Evolutionary conservation across 35 echinoderm and acorn worm genomes (phyloP), one percentile per base, ranked within the genome.

Genomic region (Apostichopus californicus): DNA sequence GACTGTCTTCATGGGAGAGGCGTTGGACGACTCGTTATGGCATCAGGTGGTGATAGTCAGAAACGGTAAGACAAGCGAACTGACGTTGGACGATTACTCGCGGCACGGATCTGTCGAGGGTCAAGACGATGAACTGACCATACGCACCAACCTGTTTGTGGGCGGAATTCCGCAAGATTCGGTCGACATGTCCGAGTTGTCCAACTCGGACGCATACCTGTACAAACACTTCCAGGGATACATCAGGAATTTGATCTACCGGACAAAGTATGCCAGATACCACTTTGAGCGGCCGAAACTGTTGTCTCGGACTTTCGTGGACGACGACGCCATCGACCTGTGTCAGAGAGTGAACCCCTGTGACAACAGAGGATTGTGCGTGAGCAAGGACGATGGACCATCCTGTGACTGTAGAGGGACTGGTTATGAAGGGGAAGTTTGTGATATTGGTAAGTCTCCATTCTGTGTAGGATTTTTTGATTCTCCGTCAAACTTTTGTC

Each of bases 301-400:
- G 2, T 81, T 98, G 17, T n/a, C 59, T 9, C 52, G 87, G 9
- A 66, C 66, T 6, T 59, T 59, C 6, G 90, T 92, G 10, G 52
- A 56, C 5, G 96, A 98, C 72, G 92, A 93, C 57, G 70, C 94
- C 54, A 73, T 84, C 13, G 96, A 98, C 92, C 65, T 95, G 14
- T 98, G 96, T 90, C 78, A 90, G 59, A 93, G 89, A 52, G 90
- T 90, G 65, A 92, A 98, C 57, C 91, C 89, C 0, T 98, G 96
- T 87, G 14, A 61, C 18, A 95, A 98, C 86, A 71, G 83, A 12
- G 96, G 96, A 0, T 53, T 98, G 64, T 98, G 96, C 68, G 79
- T 95, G 14, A 98, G 96, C 83, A 86, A 25, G 11, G 94, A 98
- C 72, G 6, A 15, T 6, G 79, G 53, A 52, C 58, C 24, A 6